Evolutionary conservation across 2,797 vertebrate species (phyloP).

Genomic region (Lithobates pipiens): DNA sequence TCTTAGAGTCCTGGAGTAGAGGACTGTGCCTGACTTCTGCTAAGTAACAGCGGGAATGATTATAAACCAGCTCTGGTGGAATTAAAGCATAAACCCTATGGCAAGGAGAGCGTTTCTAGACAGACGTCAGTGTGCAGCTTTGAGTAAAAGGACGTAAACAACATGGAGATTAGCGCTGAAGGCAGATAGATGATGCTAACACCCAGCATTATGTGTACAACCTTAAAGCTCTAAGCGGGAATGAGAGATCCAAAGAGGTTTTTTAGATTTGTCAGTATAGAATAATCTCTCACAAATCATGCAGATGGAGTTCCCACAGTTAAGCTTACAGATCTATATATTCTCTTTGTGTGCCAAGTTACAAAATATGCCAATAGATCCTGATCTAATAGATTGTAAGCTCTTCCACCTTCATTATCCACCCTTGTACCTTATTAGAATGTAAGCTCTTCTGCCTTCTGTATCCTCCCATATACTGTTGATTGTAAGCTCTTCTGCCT

Average conservation of each 20-base stretch:
- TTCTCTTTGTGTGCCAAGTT: too few species aligned
- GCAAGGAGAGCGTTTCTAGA: conserved; percentile 14
- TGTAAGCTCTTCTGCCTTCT: too few species aligned
- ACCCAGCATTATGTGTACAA: conserved; percentile 42
- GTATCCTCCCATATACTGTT: too few species aligned
- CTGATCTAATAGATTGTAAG: too few species aligned
- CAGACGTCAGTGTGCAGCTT: conserved; percentile 12
- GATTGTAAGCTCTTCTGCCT: too few species aligned
- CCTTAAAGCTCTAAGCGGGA: conserved; percentile 50
- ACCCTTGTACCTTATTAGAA: too few species aligned
- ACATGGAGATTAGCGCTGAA: conserved; percentile 43
- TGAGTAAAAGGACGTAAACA: conserved; percentile 35
- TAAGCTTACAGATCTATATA: too few species aligned
- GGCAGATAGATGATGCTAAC: conserved; percentile 25
- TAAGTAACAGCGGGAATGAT: conserved; percentile 43
- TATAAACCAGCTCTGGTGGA: conserved; percentile 24
- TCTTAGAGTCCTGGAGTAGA: too few species aligned
- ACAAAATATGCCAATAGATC: too few species aligned
- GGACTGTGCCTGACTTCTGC: conserved; percentile 19
- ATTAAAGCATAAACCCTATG: conserved; percentile 25
- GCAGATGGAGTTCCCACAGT: too few species aligned
- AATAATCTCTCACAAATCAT: too few species aligned
- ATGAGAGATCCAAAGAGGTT: conserved; percentile 19
- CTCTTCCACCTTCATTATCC: too few species aligned
- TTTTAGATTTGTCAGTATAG: neutral